Base-by-base conservation (phyloP, 2,113 vertebrate species). In the Pterocles gutturalis region DNA sequence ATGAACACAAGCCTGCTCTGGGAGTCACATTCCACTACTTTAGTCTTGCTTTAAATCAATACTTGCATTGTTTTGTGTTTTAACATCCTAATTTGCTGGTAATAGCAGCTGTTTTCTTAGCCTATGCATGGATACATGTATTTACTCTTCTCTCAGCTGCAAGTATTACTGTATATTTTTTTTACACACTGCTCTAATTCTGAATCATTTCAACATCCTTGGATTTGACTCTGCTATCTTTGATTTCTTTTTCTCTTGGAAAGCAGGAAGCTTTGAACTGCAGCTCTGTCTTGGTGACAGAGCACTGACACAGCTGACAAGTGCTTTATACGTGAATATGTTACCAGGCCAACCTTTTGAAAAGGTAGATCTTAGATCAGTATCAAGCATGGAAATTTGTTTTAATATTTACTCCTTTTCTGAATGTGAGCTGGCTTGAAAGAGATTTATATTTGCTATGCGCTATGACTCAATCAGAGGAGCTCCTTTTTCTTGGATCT, bases 31-130 rank as follows among this genome's bases (percentile, higher is more conserved):
- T 84, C 34, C 48, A 79, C 22, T 82, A 67, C 49, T 95, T 85
- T 87, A 89, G 53, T 78, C 48, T 88, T 94, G 48, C 28, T 88
- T 87, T 93, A 96, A 96, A 95, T 77, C 87, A 97, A 87, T 97
- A 67, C 93, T 96, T 96, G 67, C 55, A 77, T 64, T 95, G 83
- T 84, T 87, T 86, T 31, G 38, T 24, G 41, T 49, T 96, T 95
- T 92, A 93, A 91, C 84, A 87, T 91, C 61, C 64, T 91, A 89
- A 94, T 97, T 94, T 94, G 33, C 67, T 89, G 60, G 46, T 87
- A 93, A 84, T 51, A 93, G 57, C 81, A 92, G 69, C 61, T 90
- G 65, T 89, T 96, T 61, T 91, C 53, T 69, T 70, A 89, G 46
- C 14, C 62, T 87, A 88, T 64, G 87, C 69, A 53, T 51, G 84